phyloP scores from a whole-genome alignment of 2,888 invertebrate genomes.

The Patella ulyssiponensis region DNA sequence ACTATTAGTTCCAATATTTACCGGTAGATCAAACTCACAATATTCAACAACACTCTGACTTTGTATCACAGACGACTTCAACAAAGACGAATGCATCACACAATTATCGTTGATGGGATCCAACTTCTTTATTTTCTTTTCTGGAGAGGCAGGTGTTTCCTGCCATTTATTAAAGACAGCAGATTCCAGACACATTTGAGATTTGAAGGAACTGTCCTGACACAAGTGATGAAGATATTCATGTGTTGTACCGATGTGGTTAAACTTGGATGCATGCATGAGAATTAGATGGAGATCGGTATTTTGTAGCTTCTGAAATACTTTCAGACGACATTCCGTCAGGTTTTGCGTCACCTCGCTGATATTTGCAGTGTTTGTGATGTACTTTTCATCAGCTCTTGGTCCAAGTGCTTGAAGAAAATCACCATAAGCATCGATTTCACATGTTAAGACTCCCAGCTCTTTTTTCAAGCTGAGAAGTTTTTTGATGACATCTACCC shows the following conservation, averaged over 20 bases:
- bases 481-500: conserved; percentile 64
- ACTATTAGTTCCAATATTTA: conserved; percentile 59
- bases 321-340: conserved; percentile 53
- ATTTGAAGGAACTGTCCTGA: conserved; percentile 52
- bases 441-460: conserved; percentile 67
- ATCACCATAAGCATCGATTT: conserved; percentile 74
- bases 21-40: conserved; percentile 66
- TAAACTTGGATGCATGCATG: conserved; percentile 71
- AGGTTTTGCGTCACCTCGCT: conserved; percentile 55
- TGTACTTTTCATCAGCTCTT: conserved; percentile 61
- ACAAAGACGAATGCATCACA: conserved; percentile 67
- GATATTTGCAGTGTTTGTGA: conserved; percentile 63
- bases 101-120: conserved; percentile 47
- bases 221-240: conserved; percentile 68
- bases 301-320: conserved; percentile 64
- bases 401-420: conserved; percentile 72
- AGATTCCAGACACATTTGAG: conserved; percentile 55
- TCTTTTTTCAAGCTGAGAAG: conserved; percentile 65
- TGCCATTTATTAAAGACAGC: conserved; percentile 60
- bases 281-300: conserved; percentile 65
- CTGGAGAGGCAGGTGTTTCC: not conserved
- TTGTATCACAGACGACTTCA: conserved; percentile 46
- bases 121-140: conserved; percentile 7
- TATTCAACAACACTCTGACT: conserved; percentile 68
- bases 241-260: conserved; percentile 73